These are phyloP conservation scores for Phania funesta DNA, from an alignment of 2,888 invertebrate genomes.

Conservation along the genomic window DNA sequence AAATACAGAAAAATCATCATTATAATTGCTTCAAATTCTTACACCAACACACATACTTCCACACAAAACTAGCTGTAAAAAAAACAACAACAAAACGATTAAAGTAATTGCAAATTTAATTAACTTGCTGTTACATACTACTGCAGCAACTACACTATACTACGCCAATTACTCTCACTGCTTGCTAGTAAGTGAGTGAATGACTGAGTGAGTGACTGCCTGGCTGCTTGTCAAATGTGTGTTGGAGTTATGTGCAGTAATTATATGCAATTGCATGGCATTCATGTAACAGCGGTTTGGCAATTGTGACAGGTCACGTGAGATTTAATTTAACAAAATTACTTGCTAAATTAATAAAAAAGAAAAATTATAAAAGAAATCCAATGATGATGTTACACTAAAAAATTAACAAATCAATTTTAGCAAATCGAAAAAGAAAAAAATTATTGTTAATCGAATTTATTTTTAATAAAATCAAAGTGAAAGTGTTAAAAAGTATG, in stretches of 20 bases:
- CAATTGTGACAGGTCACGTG: constrained; percentile 67
- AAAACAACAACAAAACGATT: constrained; percentile 53
- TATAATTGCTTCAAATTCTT: constrained; percentile 48
- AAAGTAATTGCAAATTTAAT: constrained; percentile 68
- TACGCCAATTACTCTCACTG: constrained; percentile 31
- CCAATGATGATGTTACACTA: too few relatives aligned
- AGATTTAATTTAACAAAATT: constrained; percentile 45
- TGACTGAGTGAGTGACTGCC: constrained; percentile 28
- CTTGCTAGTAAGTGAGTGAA: constrained; percentile 23
- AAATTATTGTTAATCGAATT: not conserved
- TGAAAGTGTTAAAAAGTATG: constrained; percentile 1
- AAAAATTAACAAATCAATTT: constrained; percentile 17
- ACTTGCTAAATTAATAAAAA: constrained; percentile 3
- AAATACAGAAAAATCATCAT: constrained; percentile 35
- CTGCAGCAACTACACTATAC: constrained; percentile 16
- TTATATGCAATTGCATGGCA: constrained; percentile 63
- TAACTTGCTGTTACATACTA: constrained; percentile 49
- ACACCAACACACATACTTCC: not conserved
- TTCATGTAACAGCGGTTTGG: constrained; percentile 51
- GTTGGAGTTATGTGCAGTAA: constrained; percentile 61
- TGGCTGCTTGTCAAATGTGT: constrained; percentile 41
- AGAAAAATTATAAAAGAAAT: not conserved
- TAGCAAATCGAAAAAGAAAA: not conserved
- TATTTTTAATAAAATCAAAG: not conserved
- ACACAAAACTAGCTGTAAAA: constrained; percentile 13